Percentiles rank a stretch among this genome's conserved stretches.
phyloP scores from a whole-genome alignment of 2,113 vertebrate genomes.

The Sinocyclocheilus anshuiensis region DNA sequence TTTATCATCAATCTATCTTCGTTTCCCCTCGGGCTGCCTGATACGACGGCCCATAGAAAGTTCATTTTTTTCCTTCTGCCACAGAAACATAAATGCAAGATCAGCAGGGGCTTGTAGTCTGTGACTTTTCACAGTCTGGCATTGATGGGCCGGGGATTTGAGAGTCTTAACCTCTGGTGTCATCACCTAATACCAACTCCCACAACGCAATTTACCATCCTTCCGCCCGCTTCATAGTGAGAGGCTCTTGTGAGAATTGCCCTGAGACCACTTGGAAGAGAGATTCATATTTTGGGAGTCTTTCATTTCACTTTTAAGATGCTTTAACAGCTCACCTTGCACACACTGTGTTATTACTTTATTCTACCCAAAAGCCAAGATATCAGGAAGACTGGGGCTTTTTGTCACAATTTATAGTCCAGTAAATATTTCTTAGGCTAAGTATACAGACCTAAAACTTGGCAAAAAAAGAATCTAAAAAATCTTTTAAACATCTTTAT shows the following conservation, averaged over 20 bases:
- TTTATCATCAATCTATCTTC: conserved; percentile 60
- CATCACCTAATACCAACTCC: conserved; percentile 46
- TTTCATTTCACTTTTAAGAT: conserved; percentile 15
- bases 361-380: background rate
- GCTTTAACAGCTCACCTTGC: conserved; percentile 9
- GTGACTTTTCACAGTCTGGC: conserved; percentile 1
- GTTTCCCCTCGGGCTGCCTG: conserved; percentile 57
- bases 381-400: background rate
- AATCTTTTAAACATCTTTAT: background rate
- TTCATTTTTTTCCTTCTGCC: conserved; percentile 53
- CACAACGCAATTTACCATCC: conserved; percentile 42
- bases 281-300: conserved; percentile 9
- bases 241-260: background rate
- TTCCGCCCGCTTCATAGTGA: background rate
- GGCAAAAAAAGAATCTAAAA: background rate
- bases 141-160: conserved; percentile 28
- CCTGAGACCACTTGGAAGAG: conserved; percentile 1
- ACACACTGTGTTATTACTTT: conserved; percentile 26
- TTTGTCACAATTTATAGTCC: conserved; percentile 10
- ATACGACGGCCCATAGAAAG: conserved; percentile 47
- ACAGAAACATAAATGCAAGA: conserved; percentile 58
- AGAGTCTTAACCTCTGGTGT: conserved; percentile 30
- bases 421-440: background rate
- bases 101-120: conserved; percentile 54
- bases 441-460: background rate